Base-by-base conservation (phyloP, 2,797 vertebrate genomes). In the Alca torda region DNA sequence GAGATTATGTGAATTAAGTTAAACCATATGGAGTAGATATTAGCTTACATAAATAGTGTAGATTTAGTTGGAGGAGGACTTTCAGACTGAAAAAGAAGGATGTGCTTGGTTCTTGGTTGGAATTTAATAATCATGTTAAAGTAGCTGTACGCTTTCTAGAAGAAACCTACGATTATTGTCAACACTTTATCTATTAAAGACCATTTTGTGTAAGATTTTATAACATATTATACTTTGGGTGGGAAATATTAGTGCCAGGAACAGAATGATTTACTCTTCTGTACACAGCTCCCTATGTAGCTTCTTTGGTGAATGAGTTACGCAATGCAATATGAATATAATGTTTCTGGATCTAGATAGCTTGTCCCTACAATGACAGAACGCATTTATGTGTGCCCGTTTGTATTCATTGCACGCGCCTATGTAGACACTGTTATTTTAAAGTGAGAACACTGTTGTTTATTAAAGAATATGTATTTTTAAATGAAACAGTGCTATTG, bases 101-200 rank as follows among this genome's bases (percentile, higher is more conserved):
- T 84, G 57, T 74, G 45, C 85, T 94, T 89, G 24, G 26, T 91
- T 94, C 86, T 90, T 74, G 8, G 28, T 86, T 95, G 72, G 68
- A 93, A 87, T 93, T 84, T 94, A 92, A 87, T 87, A 67, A 91
- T 89, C 18, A 6, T 74, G 33, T 85, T 90, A 70, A 91, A 87
- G 72, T 77, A 82, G n/a, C 73, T 92, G 65, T 90, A 85, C 8
- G 21, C 51, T 84, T 86, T 76, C 50, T 77, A 56, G 81, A 89
- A 85, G 92, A 74, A 84, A 69, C n/a, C 61, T 84, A 24, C 43
- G 69, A 53, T 73, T 85, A 72, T 84, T 89, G 35, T 92, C 79
- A 95, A 91, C 63, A 43, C 59, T 64, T 92, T 84, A 54, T 90
- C 69, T 91, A 45, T 78, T 91, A 86, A 81, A 86, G 30, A 84